phyloP scores from a whole-genome alignment of 2,797 vertebrate genomes.

The Onychomys leucogaster region DNA sequence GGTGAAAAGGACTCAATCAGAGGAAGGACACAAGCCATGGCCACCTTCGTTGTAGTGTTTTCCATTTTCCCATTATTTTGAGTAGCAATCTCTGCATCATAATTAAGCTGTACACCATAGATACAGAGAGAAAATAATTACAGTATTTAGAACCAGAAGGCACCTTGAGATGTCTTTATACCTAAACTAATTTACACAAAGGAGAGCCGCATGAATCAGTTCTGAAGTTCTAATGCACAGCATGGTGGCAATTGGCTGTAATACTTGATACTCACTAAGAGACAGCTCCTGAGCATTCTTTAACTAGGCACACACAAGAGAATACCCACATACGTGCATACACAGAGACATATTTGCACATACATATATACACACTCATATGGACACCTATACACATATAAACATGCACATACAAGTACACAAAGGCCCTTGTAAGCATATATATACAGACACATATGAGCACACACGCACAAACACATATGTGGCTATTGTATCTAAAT shows the following conservation, averaged over 20 bases:
- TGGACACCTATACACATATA: neutral
- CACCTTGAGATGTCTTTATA: conserved; percentile 65
- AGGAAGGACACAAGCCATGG: conserved; percentile 31
- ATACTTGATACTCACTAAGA: neutral
- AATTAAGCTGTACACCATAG: conserved; percentile 23
- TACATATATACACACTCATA: neutral
- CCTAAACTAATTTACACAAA: conserved; percentile 56
- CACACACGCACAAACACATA: neutral
- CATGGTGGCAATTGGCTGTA: neutral
- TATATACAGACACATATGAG: neutral
- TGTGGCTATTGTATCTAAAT: neutral
- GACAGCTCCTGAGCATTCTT: neutral
- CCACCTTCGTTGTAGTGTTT: neutral
- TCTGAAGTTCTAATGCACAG: neutral
- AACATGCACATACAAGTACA: neutral
- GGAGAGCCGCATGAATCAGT: neutral
- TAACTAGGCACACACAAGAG: neutral
- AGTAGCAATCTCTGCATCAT: conserved; percentile 9
- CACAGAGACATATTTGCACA: neutral
- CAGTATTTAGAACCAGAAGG: conserved; percentile 47
- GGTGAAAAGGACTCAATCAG: conserved; percentile 29
- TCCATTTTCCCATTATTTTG: conserved; percentile 39
- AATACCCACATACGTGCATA: neutral
- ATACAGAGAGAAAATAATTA: conserved; percentile 47
- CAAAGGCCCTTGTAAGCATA: neutral